Conservation (phyloP, 2,888 invertebrate genomes). For the Metallyticus violacea region DNA sequence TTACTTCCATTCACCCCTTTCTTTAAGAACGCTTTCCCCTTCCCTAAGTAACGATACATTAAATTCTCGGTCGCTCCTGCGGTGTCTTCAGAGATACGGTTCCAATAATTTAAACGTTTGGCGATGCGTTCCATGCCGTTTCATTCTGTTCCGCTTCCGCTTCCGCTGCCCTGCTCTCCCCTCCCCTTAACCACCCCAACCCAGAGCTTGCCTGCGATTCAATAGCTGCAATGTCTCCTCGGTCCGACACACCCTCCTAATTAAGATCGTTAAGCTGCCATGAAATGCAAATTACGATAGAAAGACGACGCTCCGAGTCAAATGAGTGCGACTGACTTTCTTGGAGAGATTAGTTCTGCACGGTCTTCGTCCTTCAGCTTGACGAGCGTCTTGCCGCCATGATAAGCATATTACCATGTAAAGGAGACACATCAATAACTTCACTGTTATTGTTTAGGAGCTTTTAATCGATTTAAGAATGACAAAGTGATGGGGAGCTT, state of each 20-base stretch:
- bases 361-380: no score
- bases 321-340: slow-evolving; percentile 13
- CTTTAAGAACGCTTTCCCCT: not conserved
- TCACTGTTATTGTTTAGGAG: slow-evolving; percentile 1
- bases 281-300: slow-evolving; percentile 47
- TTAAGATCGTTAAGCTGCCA: slow-evolving; percentile 48
- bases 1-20: not conserved
- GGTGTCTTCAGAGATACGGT: not conserved
- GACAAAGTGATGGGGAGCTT: not conserved
- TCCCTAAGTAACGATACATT: not conserved
- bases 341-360: not conserved
- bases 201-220: slow-evolving; percentile 18
- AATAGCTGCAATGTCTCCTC: slow-evolving; percentile 18
- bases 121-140: not conserved
- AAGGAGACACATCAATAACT: slow-evolving; percentile 12
- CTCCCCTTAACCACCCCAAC: not conserved
- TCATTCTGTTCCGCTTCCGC: not conserved
- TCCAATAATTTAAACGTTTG: not conserved
- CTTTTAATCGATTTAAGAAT: not conserved
- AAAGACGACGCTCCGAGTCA: slow-evolving; percentile 23
- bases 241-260: slow-evolving; percentile 40
- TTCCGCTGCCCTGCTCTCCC: not conserved
- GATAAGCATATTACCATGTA: slow-evolving; percentile 19
- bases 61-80: not conserved
- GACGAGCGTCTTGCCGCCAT: not conserved